A percentile compares a stretch with the other conserved stretches of the same genome.
These are phyloP conservation scores for Hypanus sabinus DNA, from an alignment of 2,113 vertebrate genomes.

Conservation along the genomic window DNA sequence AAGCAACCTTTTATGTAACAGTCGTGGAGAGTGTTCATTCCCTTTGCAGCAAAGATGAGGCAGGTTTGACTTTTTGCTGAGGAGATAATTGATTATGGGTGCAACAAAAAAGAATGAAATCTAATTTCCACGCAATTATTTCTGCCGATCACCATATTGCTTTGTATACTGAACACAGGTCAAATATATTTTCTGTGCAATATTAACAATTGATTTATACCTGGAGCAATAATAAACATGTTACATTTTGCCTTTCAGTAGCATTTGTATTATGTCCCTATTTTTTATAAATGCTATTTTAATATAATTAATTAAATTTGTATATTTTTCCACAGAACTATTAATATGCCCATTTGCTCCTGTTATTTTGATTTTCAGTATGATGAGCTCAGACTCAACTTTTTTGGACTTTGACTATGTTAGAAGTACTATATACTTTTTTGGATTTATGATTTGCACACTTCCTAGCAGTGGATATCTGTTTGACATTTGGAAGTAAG, in stretches of 20 bases:
- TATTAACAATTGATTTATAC: background rate
- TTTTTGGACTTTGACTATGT: background rate
- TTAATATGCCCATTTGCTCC: background rate
- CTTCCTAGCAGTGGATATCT: background rate
- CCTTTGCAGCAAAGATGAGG: too few species aligned
- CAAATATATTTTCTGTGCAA: background rate
- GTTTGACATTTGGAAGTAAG: background rate
- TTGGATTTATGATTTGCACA: background rate
- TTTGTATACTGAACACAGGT: too few species aligned
- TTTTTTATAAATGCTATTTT: background rate
- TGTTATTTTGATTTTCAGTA: background rate
- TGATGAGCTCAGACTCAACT: background rate
- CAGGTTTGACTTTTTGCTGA: too few species aligned
- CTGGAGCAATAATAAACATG: background rate
- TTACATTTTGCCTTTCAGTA: background rate
- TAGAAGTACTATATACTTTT: too few species aligned
- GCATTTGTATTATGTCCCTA: background rate
- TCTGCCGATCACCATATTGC: too few species aligned
- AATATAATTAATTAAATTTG: background rate
- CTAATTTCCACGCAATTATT: too few species aligned
- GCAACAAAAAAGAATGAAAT: too few species aligned
- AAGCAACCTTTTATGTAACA: too few species aligned
- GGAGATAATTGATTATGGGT: too few species aligned
- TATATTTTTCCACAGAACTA: background rate
- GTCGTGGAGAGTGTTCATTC: too few species aligned